These are phyloP conservation scores for Ptyas mucosa DNA, from an alignment of 2,113 vertebrate species.

Conservation along the genomic window DNA sequence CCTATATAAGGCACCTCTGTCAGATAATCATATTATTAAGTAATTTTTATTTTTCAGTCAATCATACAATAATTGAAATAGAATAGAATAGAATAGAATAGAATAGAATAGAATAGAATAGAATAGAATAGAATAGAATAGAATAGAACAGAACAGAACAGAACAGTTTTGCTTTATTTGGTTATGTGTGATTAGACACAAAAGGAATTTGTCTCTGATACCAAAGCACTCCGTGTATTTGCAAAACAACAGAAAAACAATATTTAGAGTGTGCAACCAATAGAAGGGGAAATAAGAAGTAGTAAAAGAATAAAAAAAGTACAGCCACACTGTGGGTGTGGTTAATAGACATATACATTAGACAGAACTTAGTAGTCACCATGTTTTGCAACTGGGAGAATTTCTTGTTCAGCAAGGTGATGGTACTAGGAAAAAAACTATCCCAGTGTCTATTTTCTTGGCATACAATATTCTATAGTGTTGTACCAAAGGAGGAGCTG, in stretches of 20 bases:
- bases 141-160: too few relatives aligned
- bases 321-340: not conserved
- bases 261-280: not conserved
- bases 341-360: not conserved
- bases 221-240: not conserved
- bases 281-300: not conserved
- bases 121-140: too few relatives aligned
- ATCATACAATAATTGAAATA: not conserved
- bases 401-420: not conserved
- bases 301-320: not conserved
- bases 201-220: not conserved
- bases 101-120: too few relatives aligned
- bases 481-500: not conserved
- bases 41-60: not conserved
- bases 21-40: not conserved
- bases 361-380: not conserved
- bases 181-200: not conserved
- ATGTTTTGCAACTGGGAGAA: not conserved
- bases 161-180: not conserved
- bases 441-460: not conserved
- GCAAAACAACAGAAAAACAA: not conserved
- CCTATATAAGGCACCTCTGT: not conserved
- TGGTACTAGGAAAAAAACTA: not conserved
- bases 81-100: too few relatives aligned
- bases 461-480: not conserved